phyloP scores from a whole-genome alignment of 2,113 vertebrate species.

The Gymnobelideus leadbeateri region DNA sequence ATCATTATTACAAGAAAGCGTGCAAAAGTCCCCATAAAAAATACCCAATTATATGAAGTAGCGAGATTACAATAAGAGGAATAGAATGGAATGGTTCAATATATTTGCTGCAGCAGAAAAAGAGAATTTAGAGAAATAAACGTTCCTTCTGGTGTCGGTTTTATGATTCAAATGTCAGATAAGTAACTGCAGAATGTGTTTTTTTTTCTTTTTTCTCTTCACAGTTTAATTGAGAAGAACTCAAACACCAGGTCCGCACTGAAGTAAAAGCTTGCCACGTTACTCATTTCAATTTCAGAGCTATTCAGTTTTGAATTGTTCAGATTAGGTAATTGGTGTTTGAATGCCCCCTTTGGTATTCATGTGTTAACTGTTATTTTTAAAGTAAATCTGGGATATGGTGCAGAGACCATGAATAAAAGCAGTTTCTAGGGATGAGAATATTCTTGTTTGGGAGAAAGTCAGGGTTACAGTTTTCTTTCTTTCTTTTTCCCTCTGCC shows the following conservation, averaged over 20 bases:
- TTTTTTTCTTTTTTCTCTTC: constrained; percentile 22
- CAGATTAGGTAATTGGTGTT: constrained; percentile 75
- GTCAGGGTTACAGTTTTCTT: constrained; percentile 45
- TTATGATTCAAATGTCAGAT: constrained; percentile 20
- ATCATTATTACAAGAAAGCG: background rate
- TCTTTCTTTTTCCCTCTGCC: constrained; percentile 54
- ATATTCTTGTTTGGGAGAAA: constrained; percentile 58
- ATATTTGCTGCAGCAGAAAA: background rate
- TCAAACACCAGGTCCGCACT: constrained; percentile 55
- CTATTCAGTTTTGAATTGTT: constrained; percentile 77
- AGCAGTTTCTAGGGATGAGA: constrained; percentile 64
- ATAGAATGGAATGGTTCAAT: constrained; percentile 25
- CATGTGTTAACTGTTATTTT: constrained; percentile 77
- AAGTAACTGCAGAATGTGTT: background rate
- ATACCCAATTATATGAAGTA: constrained; percentile 33
- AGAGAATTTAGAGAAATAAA: constrained; percentile 16
- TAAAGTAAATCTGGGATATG: constrained; percentile 78
- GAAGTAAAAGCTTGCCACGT: constrained; percentile 77
- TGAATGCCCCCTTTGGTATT: constrained; percentile 62
- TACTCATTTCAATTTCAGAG: constrained; percentile 77
- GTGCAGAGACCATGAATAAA: constrained; percentile 77
- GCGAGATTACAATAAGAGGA: constrained; percentile 15
- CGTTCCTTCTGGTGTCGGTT: constrained; percentile 28
- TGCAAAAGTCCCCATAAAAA: constrained; percentile 51
- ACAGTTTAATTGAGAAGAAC: constrained; percentile 49